Base-by-base conservation (phyloP, 2,113 vertebrate genomes). In the Calonectris borealis region DNA sequence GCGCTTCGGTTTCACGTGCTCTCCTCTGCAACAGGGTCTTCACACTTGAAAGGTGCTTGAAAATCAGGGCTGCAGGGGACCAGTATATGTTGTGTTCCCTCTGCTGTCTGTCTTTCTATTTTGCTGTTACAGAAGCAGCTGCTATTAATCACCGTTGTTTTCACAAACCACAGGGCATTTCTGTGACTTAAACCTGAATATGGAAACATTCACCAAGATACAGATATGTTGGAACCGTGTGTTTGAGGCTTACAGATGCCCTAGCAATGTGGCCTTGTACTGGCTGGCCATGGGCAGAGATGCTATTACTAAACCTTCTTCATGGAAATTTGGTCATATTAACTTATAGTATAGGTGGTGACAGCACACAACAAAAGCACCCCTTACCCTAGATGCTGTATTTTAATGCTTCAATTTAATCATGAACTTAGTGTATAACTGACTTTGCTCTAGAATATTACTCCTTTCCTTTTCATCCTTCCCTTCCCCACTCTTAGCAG, bases 1-100 rank as follows among this genome's bases (percentile, higher is more conserved):
- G 22, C 0, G 1, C 38, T 55, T 76, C 0, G 0, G 7, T 34
- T 66, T 51, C 16, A 16, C 0, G 0, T 22, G 14, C 25, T 77
- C 13, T 58, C 3, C 21, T 66, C 24, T 62, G 65, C 21, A 49
- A 1, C 10, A 14, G 20, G 7, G 9, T 38, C 36, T 38, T 73
- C 12, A 3, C 8, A 2, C 27, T 55, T 69, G 13, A 48, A 55
- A 72, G 31, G 4, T 7, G 9, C 32, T 83, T 69, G 32, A 36
- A 54, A 60, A 26, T 64, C 11, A 31, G 4, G 9, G 6, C 8
- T 48, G 20, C 32, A 11, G 60, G 34, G 13, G 9, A n/a, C 15
- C 19, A 44, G 0, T n/a, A 2, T 6, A 3, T 34, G 7, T 22
- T 72, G 15, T 52, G 26, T 80, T 69, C 7, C 3, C 24, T 82